A percentile compares a stretch with the other conserved stretches of the same genome.
phyloP scores from a whole-genome alignment of 1,140 invertebrate species.

The Ooceraea biroi region DNA sequence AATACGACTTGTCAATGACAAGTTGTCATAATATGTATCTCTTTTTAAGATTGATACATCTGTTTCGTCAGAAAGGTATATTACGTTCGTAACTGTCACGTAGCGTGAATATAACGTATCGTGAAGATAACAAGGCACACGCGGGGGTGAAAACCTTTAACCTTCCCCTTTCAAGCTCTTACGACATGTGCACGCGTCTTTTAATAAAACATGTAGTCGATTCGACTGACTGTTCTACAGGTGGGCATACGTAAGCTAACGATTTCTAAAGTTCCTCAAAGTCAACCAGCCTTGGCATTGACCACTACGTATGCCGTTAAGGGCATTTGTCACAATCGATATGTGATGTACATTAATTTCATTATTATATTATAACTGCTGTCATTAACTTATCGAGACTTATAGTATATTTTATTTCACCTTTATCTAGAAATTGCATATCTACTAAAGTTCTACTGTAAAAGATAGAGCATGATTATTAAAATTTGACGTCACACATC shows the following conservation, averaged over 20 bases:
- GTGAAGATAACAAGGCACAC: slow-evolving; percentile 2
- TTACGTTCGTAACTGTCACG: neutral
- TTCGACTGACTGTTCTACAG: slow-evolving; percentile 63
- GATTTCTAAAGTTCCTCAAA: slow-evolving; percentile 34
- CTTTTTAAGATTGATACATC: slow-evolving; percentile 10
- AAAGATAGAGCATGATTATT: too few relatives aligned
- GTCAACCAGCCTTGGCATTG: slow-evolving; percentile 51
- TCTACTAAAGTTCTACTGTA: too few relatives aligned
- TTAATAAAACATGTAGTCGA: slow-evolving; percentile 50
- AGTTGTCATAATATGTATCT: neutral
- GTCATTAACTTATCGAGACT: too few relatives aligned
- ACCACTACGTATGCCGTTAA: neutral
- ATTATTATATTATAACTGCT: neutral
- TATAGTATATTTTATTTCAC: too few relatives aligned
- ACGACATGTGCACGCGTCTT: slow-evolving; percentile 12
- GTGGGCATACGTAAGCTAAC: slow-evolving; percentile 38
- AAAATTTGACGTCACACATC: too few relatives aligned
- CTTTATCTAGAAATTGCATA: too few relatives aligned
- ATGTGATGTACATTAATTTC: slow-evolving; percentile 7
- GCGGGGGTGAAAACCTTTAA: slow-evolving; percentile 11
- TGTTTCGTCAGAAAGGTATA: neutral
- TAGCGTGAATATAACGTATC: neutral
- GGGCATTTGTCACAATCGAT: neutral
- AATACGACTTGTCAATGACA: neutral
- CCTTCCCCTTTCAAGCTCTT: slow-evolving; percentile 29